Base-by-base conservation (phyloP, 2,888 invertebrate species). In the Rhagium mordax region DNA sequence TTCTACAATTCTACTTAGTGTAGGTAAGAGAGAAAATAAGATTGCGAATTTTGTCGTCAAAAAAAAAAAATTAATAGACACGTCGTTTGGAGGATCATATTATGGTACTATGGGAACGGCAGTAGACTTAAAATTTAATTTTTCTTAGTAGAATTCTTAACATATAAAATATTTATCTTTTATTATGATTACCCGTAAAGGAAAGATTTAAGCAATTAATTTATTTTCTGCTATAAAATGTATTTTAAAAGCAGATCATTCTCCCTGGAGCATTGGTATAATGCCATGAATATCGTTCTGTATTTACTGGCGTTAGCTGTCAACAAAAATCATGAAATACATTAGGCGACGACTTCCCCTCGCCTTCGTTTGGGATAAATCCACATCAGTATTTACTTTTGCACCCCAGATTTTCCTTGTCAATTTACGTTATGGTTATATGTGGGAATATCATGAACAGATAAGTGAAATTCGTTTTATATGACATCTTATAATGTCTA, bases 311-410 rank as follows among this genome's bases (percentile, higher is more conserved):
- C 27, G 27, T 6, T 7, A 49, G 27, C 64, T 64, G 64, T 64
- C 64, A 64, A 49, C 64, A 27, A 27, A 59, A 49, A 49, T 64
- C 41, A 64, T 21, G 64, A 64, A 51, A 49, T 59, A 59, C 64
- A 64, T 64, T 64, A 64, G 64, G 64, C 15, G 10, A 41, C 48
- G 59, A 24, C 27, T 49, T 51, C 49, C 49, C 51, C 18, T 24
- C 51, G 49, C 15, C 27, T 16, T 49, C 51, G 24, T 51, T 49
- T 64, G 64, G 49, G 51, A 64, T 64, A 64, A 64, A 64, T 64
- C 64, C 51, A 24, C 15, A 64, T 49, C 21, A 64, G 49, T 16
- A 51, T 51, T 64, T 49, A 64, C 64, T 27, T 13, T 24, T 16
- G 21, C 64, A 49, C 49, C 49, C 64, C 49, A 64, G 29, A 64